Evolutionary conservation across 1,140 invertebrate species (phyloP).

Genomic region (Hycleus cichorii): DNA sequence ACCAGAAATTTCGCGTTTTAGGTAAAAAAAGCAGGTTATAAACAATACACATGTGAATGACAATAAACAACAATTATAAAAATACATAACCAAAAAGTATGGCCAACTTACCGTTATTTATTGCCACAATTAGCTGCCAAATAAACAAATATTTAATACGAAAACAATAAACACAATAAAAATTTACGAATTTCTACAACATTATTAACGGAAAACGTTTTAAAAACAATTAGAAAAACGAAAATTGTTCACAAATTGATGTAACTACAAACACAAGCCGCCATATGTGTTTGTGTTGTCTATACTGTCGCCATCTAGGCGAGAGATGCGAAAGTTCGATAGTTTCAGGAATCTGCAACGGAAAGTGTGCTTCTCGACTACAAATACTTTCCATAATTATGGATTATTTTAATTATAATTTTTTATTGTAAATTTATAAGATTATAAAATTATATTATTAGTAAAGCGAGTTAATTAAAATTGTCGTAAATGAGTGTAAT

Average conservation of each 20-base stretch:
- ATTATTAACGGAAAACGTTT: not conserved
- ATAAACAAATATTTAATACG: not conserved
- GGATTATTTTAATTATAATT: too few relatives aligned
- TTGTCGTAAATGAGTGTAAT: too few relatives aligned
- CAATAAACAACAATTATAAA: slow-evolving; percentile 21
- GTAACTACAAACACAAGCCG: slow-evolving; percentile 10
- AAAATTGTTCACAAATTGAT: slow-evolving; percentile 9
- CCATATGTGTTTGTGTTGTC: slow-evolving; percentile 16
- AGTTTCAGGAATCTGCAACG: too few relatives aligned
- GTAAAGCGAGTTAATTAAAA: too few relatives aligned
- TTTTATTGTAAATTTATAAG: too few relatives aligned
- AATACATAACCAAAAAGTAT: slow-evolving; percentile 25
- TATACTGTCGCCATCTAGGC: slow-evolving; percentile 6
- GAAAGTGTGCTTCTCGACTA: too few relatives aligned
- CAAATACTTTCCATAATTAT: too few relatives aligned
- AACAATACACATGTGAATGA: slow-evolving; percentile 22
- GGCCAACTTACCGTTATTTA: slow-evolving; percentile 20
- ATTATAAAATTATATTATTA: too few relatives aligned
- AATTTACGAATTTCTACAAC: not conserved
- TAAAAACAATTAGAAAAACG: slow-evolving; percentile 2
- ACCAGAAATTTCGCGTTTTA: too few relatives aligned
- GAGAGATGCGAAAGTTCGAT: not conserved
- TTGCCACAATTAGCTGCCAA: not conserved
- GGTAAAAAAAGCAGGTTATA: slow-evolving; percentile 4
- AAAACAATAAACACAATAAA: slow-evolving; percentile 5